A percentile compares a stretch with the other conserved stretches of the same genome.
These are phyloP conservation scores for Ahaetulla prasina DNA, from an alignment of 2,113 vertebrate species.

Conservation along the genomic window DNA sequence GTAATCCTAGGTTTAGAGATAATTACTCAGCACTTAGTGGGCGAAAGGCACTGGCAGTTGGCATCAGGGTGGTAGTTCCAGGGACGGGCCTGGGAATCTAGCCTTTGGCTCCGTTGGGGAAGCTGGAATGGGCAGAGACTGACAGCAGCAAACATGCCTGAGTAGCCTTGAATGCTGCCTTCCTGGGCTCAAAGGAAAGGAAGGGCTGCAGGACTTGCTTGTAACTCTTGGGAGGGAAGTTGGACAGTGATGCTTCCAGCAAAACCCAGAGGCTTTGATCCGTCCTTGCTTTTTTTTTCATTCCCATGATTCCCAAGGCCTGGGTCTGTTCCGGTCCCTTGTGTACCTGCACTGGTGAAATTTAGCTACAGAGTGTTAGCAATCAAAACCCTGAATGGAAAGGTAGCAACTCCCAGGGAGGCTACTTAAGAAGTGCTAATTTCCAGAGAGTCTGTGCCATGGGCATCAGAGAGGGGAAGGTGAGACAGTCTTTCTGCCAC, in stretches of 20 bases:
- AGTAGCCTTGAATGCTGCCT: neutral
- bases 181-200: neutral
- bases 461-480: neutral
- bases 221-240: neutral
- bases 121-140: neutral
- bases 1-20: neutral
- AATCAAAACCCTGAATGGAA: neutral
- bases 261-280: no score
- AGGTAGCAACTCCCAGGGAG: no score
- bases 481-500: neutral
- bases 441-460: neutral
- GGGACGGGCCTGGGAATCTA: no score
- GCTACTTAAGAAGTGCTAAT: neutral
- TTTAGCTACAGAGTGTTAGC: neutral
- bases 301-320: neutral
- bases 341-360: neutral
- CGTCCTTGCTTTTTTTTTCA: neutral
- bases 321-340: accelerated
- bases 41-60: neutral
- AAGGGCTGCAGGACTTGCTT: neutral
- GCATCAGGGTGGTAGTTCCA: neutral
- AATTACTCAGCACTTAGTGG: neutral
- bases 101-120: neutral
- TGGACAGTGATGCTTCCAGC: no score
- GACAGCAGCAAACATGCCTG: neutral